Evolutionary conservation across 2,113 vertebrate species (phyloP), one percentile per base, ranked within the genome.

Genomic region (Xiphophorus maculatus): DNA sequence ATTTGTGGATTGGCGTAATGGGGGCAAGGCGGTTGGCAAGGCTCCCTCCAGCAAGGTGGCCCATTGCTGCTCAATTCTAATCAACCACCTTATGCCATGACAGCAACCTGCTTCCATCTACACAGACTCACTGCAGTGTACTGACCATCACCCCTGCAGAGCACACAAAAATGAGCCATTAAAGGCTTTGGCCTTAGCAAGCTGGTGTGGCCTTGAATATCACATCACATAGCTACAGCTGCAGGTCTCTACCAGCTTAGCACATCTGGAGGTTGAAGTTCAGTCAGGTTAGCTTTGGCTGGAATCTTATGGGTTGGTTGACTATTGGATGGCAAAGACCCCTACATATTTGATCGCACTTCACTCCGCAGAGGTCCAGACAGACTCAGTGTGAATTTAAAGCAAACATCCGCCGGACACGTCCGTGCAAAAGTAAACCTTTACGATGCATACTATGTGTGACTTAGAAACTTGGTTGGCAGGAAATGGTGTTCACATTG

Each of bases 1-100:
- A 4, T 82, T 85, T 85, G 76, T 90, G 85, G 90, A 88, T 79
- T 87, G 88, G 86, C 81, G 40, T 87, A 90, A 90, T 87, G 83
- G 80, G 88, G 90, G 79, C 81, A 76, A 80, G 74, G 73, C 80
- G n/a, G 71, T 83, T 69, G 82, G 78, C 68, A 44, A 63, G 17
- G 69, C 64, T 62, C 71, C 86, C 88, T 60, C 69, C n/a, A 44
- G 71, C 5, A 37, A 86, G 78, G 83, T 85, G 81, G 87, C 83
- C 76, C 40, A 74, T 82, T 4, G 51, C 69, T 79, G 51, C 70
- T 74, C 63, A 68, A 17, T 84, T 87, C 82, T 78, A 85, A 84
- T 83, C 71, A 75, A 58, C 35, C 44, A 68, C 79, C 28, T 48
- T 64, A 42, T 37, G 33, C 48, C 25, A 76, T 7, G 0, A 44